phyloP scores from a whole-genome alignment of 2,113 vertebrate genomes.

The Strix uralensis region DNA sequence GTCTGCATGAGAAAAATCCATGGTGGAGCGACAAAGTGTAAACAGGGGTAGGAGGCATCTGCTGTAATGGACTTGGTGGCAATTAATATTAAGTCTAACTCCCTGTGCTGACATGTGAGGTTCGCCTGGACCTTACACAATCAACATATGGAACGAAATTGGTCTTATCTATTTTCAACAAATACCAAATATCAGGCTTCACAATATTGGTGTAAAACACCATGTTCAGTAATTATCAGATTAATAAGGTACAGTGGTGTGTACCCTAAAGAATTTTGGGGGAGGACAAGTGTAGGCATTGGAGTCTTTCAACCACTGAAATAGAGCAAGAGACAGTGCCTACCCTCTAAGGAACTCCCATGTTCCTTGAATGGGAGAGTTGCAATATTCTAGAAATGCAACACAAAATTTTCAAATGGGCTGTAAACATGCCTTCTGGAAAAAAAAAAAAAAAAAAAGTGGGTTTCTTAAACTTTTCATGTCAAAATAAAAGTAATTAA shows the following conservation, averaged over 20 bases:
- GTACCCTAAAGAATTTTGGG: background rate
- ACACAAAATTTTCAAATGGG: background rate
- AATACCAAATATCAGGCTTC: background rate
- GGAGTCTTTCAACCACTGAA: background rate
- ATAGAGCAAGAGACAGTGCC: background rate
- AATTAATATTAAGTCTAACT: background rate
- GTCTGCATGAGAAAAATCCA: background rate
- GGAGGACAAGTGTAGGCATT: background rate
- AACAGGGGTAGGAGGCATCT: background rate
- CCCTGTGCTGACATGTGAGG: background rate
- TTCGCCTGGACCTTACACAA: background rate
- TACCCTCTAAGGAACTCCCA: background rate
- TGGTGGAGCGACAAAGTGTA: background rate
- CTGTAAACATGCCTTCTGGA: background rate
- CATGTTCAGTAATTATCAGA: background rate
- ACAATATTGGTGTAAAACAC: background rate
- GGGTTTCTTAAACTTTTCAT: background rate
- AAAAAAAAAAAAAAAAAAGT: background rate
- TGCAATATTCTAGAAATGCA: background rate
- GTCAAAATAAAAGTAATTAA: background rate
- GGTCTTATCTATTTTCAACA: background rate
- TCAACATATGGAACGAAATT: background rate
- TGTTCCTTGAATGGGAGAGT: background rate
- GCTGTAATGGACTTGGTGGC: background rate
- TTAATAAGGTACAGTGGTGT: background rate